Evolutionary conservation across 2,888 invertebrate species (phyloP), one percentile per base, ranked within the genome.

Genomic region (Hypsopygia costalis): DNA sequence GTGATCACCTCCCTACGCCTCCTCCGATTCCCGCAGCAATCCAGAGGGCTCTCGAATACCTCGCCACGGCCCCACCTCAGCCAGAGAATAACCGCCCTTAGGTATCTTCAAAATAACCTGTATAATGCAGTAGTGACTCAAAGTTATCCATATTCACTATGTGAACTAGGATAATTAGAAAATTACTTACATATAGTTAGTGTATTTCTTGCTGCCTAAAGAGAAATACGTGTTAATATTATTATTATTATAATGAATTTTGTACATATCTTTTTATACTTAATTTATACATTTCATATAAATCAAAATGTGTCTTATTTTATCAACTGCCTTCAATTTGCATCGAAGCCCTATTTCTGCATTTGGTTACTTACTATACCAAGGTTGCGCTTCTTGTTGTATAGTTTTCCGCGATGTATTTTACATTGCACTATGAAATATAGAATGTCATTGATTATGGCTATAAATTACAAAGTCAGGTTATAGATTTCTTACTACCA

Each of bases 21-120:
- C 94, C 93, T 29, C 94, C 94, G 45, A 92, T 93, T 46, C 94
- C 94, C 36, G 91, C 87, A 44, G 92, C 91, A 39, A 94, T 94
- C 58, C 91, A 92, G 59, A 90, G 91, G 40, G 91, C 93, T 16
- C 76, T 93, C 34, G 93, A 90, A 28, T 93, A 90, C 69, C 88
- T 93, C 50, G 93, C 93, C 21, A 91, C 92, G 12, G 91, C 92
- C 33, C 92, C 93, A 9, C 92, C 91, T 12, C 89, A 86, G 46
- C 65, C 80, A 31, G 69, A 78, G 43, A 66, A 66, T 38, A 58
- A 31, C 46, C 44, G 42, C 62, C 58, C 40, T 64, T 53, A 65
- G 9, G 34, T 34, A 36, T n/a, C n/a, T n/a, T n/a, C 32, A 47
- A 16, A 3, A 43, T 41, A 41, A 40, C 40, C 36, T 40, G 33